Conservation (phyloP, 2,113 vertebrate genomes). For the Hemichromis elongatus region DNA sequence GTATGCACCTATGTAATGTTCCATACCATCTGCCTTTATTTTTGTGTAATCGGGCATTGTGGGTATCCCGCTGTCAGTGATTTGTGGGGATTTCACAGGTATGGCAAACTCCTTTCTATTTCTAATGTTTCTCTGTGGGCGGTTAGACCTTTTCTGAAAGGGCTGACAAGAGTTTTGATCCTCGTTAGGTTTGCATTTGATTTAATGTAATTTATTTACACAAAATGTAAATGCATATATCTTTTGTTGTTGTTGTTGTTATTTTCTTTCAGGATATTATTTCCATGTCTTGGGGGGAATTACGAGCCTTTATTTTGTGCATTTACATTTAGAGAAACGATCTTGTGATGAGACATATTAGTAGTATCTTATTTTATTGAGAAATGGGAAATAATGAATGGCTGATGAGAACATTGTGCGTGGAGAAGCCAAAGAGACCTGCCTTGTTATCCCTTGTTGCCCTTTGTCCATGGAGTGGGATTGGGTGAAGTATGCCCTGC, state of each 20-base stretch:
- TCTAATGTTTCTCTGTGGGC: constrained; percentile 46
- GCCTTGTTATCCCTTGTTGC: constrained; percentile 67
- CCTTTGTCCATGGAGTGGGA: constrained; percentile 55
- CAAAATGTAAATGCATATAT: neutral
- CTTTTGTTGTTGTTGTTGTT: neutral
- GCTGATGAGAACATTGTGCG: constrained; percentile 51
- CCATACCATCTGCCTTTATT: constrained; percentile 59
- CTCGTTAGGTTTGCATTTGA: constrained; percentile 9
- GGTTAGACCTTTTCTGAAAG: constrained; percentile 50
- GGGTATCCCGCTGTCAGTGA: constrained; percentile 26
- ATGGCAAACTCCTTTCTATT: constrained; percentile 52
- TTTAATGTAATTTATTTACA: constrained; percentile 1
- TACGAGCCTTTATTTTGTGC: constrained; percentile 17
- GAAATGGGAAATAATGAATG: constrained; percentile 29
- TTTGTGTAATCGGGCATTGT: constrained; percentile 43
- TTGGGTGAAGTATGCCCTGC: constrained; percentile 48
- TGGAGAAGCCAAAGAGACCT: constrained; percentile 75
- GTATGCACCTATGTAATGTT: constrained; percentile 65
- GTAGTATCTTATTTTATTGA: constrained; percentile 20
- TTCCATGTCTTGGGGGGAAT: neutral
- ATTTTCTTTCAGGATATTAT: constrained; percentile 2
- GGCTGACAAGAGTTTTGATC: constrained; percentile 33
- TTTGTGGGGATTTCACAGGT: constrained; percentile 56
- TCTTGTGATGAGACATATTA: constrained; percentile 20
- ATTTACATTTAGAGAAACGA: neutral